phyloP scores from a whole-genome alignment of 2,113 vertebrate species.

The Egretta garzetta region DNA sequence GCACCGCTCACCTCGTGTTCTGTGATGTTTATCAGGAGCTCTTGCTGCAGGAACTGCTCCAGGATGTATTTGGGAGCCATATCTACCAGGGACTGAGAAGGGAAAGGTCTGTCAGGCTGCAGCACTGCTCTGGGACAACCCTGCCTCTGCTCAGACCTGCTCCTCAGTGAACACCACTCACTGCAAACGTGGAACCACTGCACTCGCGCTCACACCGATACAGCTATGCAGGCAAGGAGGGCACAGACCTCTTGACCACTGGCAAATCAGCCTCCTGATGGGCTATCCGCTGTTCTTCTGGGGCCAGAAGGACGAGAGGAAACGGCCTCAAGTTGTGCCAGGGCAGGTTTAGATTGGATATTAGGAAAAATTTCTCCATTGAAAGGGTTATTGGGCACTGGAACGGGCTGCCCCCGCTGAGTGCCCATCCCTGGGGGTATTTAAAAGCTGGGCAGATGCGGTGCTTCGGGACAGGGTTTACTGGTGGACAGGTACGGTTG shows the following conservation, averaged over 20 bases:
- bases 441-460: no score
- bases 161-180: fast-evolving
- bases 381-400: no score
- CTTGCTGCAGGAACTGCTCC: slow-evolving; percentile 97
- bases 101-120: background rate
- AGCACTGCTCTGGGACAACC: fast-evolving
- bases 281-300: background rate
- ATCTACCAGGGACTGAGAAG: slow-evolving; percentile 89
- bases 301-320: background rate
- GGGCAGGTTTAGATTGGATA: no score
- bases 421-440: no score
- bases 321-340: no score
- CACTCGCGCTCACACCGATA: fast-evolving
- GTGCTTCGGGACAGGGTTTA: no score
- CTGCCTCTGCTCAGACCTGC: background rate
- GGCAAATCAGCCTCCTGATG: fast-evolving
- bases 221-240: fast-evolving
- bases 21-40: slow-evolving; percentile 97
- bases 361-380: no score
- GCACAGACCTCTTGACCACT: fast-evolving
- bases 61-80: slow-evolving; percentile 99
- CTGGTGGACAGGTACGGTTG: no score
- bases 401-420: no score
- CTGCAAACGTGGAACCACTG: fast-evolving
- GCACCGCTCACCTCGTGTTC: slow-evolving; percentile 87